Evolutionary conservation across 2,113 vertebrate genomes (phyloP), one percentile per base, ranked within the genome.

Genomic region (Chaetops frenatus): DNA sequence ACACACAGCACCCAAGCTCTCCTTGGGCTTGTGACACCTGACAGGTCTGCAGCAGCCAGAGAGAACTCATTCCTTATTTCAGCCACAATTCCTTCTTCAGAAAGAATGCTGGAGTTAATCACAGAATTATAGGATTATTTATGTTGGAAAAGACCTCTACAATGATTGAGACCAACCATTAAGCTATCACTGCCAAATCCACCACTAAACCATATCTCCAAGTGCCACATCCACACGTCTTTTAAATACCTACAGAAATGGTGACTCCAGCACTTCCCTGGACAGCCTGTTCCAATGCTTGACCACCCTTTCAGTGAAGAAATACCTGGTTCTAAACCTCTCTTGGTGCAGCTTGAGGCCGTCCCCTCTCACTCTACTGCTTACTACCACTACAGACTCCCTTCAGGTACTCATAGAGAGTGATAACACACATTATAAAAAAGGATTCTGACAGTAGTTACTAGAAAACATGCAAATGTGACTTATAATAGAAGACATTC

Each of bases 221-320:
- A 67, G 29, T 23, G 29, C 21, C 61, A 61, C 29, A 42, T 47
- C 62, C 42, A 27, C 28, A 12, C 0, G 0, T 22, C 24, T 72
- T 40, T 20, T 42, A 35, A 61, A 56, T 31, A 42, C 18, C 25
- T 42, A 3, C 15, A 23, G 35, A 21, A 35, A 69, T 40, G 28
- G 10, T 54, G 54, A 23, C 21, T 28, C 21, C 18, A 48, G 1
- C 54, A 20, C 21, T 31, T 69, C 31, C 18, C 22, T 42, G 40
- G 21, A 15, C 22, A 69, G 62, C 12, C 17, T 77, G 17, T 36
- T 77, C 21, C 2, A 3, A 33, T 23, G 17, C 29, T 24, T 56
- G 56, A 28, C 25, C 18, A 48, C 21, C 3, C 2, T 33, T 62
- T 36, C 27, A 70, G 35, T 28, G 42, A 56, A 76, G 54, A 61